Evolutionary conservation across 1,140 invertebrate genomes (phyloP), one percentile per base, ranked within the genome.

Genomic region (Batillaria attramentaria): DNA sequence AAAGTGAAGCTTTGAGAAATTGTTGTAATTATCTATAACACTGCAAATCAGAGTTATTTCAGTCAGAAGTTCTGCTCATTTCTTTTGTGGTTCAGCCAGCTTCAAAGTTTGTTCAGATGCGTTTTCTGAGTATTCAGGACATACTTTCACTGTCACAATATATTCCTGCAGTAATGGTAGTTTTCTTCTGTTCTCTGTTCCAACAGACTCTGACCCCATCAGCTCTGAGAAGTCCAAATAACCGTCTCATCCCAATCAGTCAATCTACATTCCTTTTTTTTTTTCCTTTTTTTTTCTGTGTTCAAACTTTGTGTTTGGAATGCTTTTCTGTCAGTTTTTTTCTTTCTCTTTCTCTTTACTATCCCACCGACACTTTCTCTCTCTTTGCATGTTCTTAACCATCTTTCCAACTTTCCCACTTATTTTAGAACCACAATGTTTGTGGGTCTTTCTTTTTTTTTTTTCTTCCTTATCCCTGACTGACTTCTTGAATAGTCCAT

Each of bases 181-280:
- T 75, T 72, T 77, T 81, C 35, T 78, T 68, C 75, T 77, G 39
- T 81, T 83, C 54, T 81, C 31, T 80, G 73, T 75, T 57, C 35
- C 66, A 75, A 77, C 81, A 84, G 83, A 84, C 76, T 70, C 75
- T 83, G 80, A 80, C 60, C 79, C 68, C 24, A 42, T 75, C 76
- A 73, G 42, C 69, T 80, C 79, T 50, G 41, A 50, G 31, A 46
- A 77, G 33, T 42, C 65, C 39, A 69, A 73, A 73, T 73, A 72
- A 78, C 57, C 72, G 13, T 57, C 37, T 13, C 73, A 10, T 42
- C 73, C 33, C 73, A 24, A 31, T 54, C 54, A 75, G 31, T 57
- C 73, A 75, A 57, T 70, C 68, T 46, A 73, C 50, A 75, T 75
- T 79, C 80, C 76, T 42, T 72, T 77, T 76, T 80, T 72, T 79